A percentile compares a stretch with the other conserved stretches of the same genome.
Evolutionary conservation across 2,888 invertebrate genomes (phyloP).

Genomic region (Microplitis manilae): DNA sequence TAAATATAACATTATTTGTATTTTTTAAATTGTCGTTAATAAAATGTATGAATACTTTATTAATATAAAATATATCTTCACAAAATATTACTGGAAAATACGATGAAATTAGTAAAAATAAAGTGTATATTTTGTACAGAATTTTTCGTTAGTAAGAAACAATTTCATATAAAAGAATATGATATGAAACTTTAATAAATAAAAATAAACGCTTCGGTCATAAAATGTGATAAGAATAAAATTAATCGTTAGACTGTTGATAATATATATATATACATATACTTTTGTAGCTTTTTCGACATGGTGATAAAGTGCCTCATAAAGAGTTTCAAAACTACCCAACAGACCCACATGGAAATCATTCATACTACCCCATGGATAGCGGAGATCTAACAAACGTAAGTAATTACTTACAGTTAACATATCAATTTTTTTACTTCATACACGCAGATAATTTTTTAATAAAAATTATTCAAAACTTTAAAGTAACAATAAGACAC

Average conservation of each 20-base stretch:
- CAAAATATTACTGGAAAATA: not conserved
- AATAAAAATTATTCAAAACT: too few species aligned
- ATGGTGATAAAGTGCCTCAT: constrained; percentile 77
- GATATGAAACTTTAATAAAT: too few species aligned
- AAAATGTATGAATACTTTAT: too few species aligned
- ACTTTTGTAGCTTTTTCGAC: constrained; percentile 73
- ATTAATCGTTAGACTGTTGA: constrained; percentile 9
- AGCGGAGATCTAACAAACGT: constrained; percentile 74
- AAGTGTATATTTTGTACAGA: too few species aligned
- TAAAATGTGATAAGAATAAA: not conserved
- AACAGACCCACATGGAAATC: constrained; percentile 72
- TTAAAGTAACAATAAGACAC: too few species aligned
- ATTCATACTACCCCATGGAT: constrained; percentile 73
- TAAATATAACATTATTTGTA: too few species aligned
- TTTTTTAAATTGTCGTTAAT: too few species aligned
- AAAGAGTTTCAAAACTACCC: constrained; percentile 73
- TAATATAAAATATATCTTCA: not conserved
- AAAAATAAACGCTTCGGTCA: not conserved
- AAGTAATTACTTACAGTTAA: constrained; percentile 48
- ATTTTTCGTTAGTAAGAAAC: too few species aligned
- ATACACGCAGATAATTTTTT: too few species aligned
- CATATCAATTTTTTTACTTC: too few species aligned
- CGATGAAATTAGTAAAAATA: not conserved
- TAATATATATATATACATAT: constrained; percentile 29
- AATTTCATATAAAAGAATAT: too few species aligned